phyloP scores from a whole-genome alignment of 2,888 invertebrate genomes.

The Rutpela maculata region DNA sequence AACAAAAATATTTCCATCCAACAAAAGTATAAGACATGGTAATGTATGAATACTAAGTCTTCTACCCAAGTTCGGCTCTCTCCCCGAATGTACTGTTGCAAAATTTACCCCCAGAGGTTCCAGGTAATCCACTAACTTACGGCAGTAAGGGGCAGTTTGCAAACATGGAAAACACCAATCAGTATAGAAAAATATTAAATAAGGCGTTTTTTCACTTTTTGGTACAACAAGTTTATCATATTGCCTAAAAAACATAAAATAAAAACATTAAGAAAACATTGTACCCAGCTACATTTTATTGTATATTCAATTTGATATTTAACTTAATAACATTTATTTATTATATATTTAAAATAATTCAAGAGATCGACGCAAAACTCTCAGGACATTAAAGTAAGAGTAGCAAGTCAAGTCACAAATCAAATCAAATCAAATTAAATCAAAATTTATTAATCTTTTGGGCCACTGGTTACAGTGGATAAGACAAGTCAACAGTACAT shows the following conservation, averaged over 20 bases:
- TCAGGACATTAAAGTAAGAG: too few species aligned
- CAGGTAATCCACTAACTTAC: conserved; percentile 89
- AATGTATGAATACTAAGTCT: conserved; percentile 88
- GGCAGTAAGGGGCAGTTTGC: conserved; percentile 90
- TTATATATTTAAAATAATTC: too few species aligned
- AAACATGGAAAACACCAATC: conserved; percentile 97
- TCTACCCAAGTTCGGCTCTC: conserved; percentile 85
- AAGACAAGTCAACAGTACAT: too few species aligned
- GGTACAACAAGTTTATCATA: conserved; percentile 92
- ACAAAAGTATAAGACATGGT: conserved; percentile 87
- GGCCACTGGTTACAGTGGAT: too few species aligned
- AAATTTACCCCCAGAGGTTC: conserved; percentile 89
- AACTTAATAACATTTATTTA: too few species aligned
- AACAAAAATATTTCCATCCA: conserved; percentile 89
- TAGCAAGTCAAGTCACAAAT: too few species aligned
- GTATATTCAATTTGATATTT: too few species aligned
- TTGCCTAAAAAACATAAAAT: conserved; percentile 77
- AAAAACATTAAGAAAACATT: too few species aligned
- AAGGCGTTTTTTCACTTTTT: conserved; percentile 88
- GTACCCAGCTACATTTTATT: too few species aligned
- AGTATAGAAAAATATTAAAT: conserved; percentile 92
- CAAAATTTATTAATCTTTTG: too few species aligned
- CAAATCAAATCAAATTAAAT: too few species aligned
- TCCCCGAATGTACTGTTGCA: conserved; percentile 89
- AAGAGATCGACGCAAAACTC: too few species aligned